Conservation (phyloP, 53 echinoderm and acorn worm species). For the Luidia sarsii region DNA sequence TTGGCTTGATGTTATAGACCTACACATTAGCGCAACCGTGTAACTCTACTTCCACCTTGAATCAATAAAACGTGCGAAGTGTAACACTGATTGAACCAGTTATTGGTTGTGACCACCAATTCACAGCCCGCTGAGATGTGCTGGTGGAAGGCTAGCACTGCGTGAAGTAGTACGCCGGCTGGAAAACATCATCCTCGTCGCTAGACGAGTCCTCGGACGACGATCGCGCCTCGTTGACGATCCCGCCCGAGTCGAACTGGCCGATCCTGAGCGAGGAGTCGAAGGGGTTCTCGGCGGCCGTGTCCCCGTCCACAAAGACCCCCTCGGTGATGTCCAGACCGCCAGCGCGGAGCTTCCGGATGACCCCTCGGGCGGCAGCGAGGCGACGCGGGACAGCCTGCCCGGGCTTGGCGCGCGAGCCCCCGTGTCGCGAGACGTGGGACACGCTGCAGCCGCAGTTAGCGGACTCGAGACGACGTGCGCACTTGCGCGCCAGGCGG, state of each 20-base stretch:
- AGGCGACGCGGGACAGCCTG: background rate
- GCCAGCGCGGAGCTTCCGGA: slow-evolving; percentile 31
- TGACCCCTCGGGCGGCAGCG: slow-evolving; percentile 8
- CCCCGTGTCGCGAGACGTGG: background rate
- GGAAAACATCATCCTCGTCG: slow-evolving; percentile 39
- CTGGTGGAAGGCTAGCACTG: slow-evolving; percentile 2
- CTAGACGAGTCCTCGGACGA: slow-evolving; percentile 29
- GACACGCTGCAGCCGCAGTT: slow-evolving; percentile 4
- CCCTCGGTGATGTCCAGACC: too few relatives aligned
- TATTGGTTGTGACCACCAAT: too few relatives aligned
- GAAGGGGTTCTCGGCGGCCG: background rate
- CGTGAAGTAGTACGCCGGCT: slow-evolving; percentile 29
- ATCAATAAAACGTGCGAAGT: too few relatives aligned
- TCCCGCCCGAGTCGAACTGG: background rate
- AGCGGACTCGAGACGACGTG: background rate
- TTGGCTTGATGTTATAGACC: too few relatives aligned
- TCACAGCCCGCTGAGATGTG: too few relatives aligned
- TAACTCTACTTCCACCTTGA: too few relatives aligned
- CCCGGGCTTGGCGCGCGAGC: background rate
- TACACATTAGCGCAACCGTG: too few relatives aligned
- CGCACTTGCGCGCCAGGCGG: background rate
- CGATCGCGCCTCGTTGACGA: background rate
- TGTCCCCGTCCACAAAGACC: too few relatives aligned
- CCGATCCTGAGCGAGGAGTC: background rate
- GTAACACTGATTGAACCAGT: too few relatives aligned